Conservation (phyloP, 2,797 vertebrate species). For the Rhinella marina region DNA sequence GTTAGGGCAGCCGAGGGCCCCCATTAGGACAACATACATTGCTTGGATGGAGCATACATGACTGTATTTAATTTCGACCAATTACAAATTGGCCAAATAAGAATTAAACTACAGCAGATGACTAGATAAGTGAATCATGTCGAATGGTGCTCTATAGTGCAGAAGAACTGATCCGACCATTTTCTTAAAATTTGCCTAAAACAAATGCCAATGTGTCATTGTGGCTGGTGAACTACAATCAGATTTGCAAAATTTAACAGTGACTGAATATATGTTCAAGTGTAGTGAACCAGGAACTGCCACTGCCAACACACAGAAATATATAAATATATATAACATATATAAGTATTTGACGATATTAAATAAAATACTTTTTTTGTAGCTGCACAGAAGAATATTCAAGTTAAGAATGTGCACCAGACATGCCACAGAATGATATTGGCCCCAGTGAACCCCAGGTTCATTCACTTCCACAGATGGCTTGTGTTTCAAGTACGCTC, state of each 20-base stretch:
- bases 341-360: not conserved
- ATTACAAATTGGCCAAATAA: too few species aligned
- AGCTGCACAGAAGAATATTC: constrained; percentile 49
- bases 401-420: constrained; percentile 21
- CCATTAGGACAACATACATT: too few species aligned
- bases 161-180: not conserved
- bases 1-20: too few species aligned
- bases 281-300: not conserved
- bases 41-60: too few species aligned
- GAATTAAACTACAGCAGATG: not conserved
- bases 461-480: not conserved
- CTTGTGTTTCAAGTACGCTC: not conserved
- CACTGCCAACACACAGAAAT: constrained; percentile 38
- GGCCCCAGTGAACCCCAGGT: constrained; percentile 30
- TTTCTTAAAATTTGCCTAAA: not conserved
- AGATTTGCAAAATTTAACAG: not conserved
- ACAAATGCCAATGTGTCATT: too few species aligned
- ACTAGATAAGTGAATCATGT: not conserved
- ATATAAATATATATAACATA: too few species aligned
- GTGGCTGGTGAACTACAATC: not conserved
- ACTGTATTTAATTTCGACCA: too few species aligned
- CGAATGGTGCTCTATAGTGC: not conserved
- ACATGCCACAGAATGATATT: not conserved
- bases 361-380: constrained; percentile 20
- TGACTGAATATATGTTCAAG: not conserved